Evolutionary conservation across 2,888 invertebrate species (phyloP).

Genomic region (Blastobasis lacticolella): DNA sequence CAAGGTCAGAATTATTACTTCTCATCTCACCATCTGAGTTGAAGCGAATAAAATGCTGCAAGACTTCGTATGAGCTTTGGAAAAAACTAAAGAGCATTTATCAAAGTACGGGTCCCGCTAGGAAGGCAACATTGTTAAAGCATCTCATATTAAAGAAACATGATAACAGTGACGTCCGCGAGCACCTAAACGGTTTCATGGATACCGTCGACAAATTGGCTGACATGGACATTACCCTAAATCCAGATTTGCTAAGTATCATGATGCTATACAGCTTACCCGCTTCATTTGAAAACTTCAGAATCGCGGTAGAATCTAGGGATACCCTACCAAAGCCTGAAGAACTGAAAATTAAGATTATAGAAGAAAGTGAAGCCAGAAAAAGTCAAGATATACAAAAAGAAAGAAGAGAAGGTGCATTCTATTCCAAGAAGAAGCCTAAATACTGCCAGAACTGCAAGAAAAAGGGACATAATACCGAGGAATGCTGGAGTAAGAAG

Average conservation of each 20-base stretch:
- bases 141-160: conserved; percentile 29
- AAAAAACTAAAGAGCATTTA: conserved; percentile 30
- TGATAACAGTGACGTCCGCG: conserved; percentile 26
- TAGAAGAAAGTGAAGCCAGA: no score
- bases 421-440: no score
- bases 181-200: conserved; percentile 31
- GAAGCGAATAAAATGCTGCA: conserved; percentile 26
- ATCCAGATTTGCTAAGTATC: conserved; percentile 27
- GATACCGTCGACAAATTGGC: conserved; percentile 32
- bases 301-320: conserved; percentile 33
- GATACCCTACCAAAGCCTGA: conserved; percentile 29
- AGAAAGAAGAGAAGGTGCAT: no score
- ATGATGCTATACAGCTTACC: conserved; percentile 33
- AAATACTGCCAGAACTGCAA: no score
- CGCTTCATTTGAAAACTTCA: conserved; percentile 27
- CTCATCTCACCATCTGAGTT: conserved; percentile 20
- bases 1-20: conserved; percentile 5
- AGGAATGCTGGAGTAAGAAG: no score
- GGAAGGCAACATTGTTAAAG: conserved; percentile 42
- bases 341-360: no score
- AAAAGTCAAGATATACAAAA: no score
- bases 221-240: conserved; percentile 29
- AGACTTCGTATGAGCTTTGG: conserved; percentile 32
- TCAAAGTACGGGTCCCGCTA: conserved; percentile 37
- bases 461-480: no score